These are phyloP conservation scores for Andrena cerasifolii DNA, from an alignment of 1,140 invertebrate genomes.

Conservation along the genomic window DNA sequence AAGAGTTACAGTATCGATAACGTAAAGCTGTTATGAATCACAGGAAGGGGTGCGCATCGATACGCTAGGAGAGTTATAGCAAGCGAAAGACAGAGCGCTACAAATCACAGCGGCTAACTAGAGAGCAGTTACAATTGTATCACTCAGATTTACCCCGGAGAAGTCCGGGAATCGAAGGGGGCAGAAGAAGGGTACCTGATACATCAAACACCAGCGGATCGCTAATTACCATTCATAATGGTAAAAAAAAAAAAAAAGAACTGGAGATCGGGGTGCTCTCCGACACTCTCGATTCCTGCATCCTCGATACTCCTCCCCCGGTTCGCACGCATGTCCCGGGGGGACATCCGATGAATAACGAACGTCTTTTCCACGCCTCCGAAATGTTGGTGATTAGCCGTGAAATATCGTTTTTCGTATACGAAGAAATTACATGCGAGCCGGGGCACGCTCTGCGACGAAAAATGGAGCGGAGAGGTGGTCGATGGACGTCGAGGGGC, in stretches of 20 bases:
- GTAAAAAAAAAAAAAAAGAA: not conserved
- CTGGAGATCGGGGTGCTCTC: slow-evolving; percentile 7
- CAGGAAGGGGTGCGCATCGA: not conserved
- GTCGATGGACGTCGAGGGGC: not conserved
- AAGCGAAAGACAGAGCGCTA: not conserved
- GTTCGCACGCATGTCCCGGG: slow-evolving; percentile 68
- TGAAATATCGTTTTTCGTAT: slow-evolving; percentile 83
- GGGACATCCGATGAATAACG: slow-evolving; percentile 81
- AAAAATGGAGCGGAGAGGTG: slow-evolving; percentile 42
- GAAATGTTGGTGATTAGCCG: slow-evolving; percentile 82
- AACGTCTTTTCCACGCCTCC: slow-evolving; percentile 82
- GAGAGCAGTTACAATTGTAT: not conserved
- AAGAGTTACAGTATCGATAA: not conserved
- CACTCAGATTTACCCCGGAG: not conserved
- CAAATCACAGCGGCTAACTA: not conserved
- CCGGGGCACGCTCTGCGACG: slow-evolving; percentile 44
- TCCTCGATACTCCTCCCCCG: slow-evolving; percentile 6
- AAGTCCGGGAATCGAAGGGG: not conserved
- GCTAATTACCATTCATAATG: slow-evolving; percentile 1
- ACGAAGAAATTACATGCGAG: slow-evolving; percentile 69
- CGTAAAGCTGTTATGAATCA: not conserved
- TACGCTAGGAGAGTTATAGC: not conserved
- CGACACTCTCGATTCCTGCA: slow-evolving; percentile 5
- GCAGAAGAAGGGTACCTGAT: not conserved
- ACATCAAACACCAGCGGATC: not conserved